Base-by-base conservation (phyloP, 2,113 vertebrate genomes). In the Prunella fulvescens region DNA sequence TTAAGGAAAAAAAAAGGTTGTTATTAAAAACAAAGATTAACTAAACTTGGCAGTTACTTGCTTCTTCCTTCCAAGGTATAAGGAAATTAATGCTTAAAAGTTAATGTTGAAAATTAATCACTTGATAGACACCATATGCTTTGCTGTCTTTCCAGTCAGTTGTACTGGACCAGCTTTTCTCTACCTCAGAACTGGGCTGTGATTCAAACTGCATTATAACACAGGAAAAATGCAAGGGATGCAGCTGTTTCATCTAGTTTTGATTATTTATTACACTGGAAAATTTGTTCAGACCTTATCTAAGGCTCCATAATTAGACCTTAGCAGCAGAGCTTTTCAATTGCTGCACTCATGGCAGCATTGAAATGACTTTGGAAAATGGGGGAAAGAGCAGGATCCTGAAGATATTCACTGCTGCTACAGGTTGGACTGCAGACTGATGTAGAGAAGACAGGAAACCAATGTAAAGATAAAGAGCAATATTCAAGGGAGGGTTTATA, bases 91-190 rank as follows among this genome's bases (percentile, higher is more conserved):
- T 71, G 56, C 90, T 95, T 93, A 95, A 93, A 95, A 90, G 92
- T 96, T 94, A 77, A 94, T 90, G 70, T 86, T 92, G 93, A 90
- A 93, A 95, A 92, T 94, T 53, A 94, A 81, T 87, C 81, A 61
- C 53, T 93, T 93, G 85, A 76, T 91, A 92, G 69, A 91, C 64
- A 88, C 56, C 37, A 73, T 93, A 88, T 81, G 83, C 89, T 96
- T 97, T 92, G 86, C 37, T 88, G 18, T 81, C 51, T 96, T 97
- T 97, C 89, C 61, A 92, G 90, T 94, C 5, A 6, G 28, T 69
- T 88, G 72, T 79, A 86, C 62, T 83, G 86, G 69, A 93, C 88
- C 47, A 37, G 50, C 39, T 94, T 94, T 47, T 94, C 69, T 93
- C 74, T 95, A 79, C 57, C 69, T 91, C 81, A 81, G 80, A 61